A percentile compares a stretch with the other conserved stretches of the same genome.
These are phyloP conservation scores for Caenorhabditis becei DNA, from an alignment of 2,888 invertebrate species.

Conservation along the genomic window DNA sequence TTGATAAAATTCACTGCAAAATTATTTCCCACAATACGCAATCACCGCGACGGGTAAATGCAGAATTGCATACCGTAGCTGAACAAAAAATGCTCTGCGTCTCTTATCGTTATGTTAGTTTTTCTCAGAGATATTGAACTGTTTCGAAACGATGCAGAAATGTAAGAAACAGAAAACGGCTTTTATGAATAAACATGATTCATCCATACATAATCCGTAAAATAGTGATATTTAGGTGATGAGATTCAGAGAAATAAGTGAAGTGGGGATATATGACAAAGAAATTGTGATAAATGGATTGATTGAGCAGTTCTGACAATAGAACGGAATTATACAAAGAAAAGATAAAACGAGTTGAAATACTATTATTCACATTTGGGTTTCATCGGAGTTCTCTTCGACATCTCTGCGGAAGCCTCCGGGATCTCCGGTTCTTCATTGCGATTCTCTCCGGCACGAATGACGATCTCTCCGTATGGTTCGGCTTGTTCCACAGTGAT, in stretches of 20 bases:
- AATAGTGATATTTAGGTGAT: background rate
- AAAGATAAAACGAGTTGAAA: background rate
- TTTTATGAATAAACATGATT: too few relatives aligned
- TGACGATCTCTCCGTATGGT: slow-evolving; percentile 86
- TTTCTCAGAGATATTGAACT: too few relatives aligned
- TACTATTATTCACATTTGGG: too few relatives aligned
- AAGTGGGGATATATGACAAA: slow-evolving; percentile 7
- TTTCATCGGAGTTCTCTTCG: slow-evolving; percentile 31
- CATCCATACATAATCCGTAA: background rate
- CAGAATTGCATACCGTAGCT: slow-evolving; percentile 14
- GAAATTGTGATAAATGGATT: background rate
- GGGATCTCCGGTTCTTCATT: background rate
- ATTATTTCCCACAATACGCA: background rate
- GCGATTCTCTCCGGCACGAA: slow-evolving; percentile 79
- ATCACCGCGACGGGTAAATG: slow-evolving; percentile 8
- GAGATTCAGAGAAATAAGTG: background rate
- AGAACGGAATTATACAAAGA: slow-evolving; percentile 1
- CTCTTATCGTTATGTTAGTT: background rate
- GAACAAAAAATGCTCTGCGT: too few relatives aligned
- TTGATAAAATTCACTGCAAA: background rate
- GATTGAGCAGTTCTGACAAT: background rate
- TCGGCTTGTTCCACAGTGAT: slow-evolving; percentile 87
- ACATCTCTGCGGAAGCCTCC: background rate
- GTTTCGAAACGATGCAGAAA: too few relatives aligned
- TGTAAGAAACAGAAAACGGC: too few relatives aligned